Percentiles rank a stretch among this genome's conserved stretches.
phyloP scores from a whole-genome alignment of 2,888 invertebrate genomes.

The Druceiella hillmani region DNA sequence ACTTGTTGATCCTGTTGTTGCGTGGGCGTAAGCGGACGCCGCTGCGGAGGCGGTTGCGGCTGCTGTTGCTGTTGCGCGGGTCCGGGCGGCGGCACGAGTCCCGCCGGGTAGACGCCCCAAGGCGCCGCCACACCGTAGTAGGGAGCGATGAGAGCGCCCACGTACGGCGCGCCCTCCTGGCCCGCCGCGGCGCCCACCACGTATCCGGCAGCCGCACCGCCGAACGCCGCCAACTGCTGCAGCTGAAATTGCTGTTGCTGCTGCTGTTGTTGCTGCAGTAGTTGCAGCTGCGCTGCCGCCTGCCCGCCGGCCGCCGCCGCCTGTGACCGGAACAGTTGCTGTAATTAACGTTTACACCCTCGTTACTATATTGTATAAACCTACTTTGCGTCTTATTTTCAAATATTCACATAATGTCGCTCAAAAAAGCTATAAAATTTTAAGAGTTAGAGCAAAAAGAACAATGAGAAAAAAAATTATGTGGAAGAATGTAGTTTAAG shows the following conservation, averaged over 20 bases:
- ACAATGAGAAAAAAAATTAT: too few relatives aligned
- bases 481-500: too few relatives aligned
- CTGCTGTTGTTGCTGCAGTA: constrained; percentile 67
- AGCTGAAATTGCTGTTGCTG: constrained; percentile 73
- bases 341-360: constrained; percentile 46
- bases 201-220: constrained; percentile 76
- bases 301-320: constrained; percentile 63
- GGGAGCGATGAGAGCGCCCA: constrained; percentile 75
- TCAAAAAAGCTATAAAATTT: too few relatives aligned
- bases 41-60: constrained; percentile 62
- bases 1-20: constrained; percentile 63
- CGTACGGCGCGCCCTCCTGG: constrained; percentile 65
- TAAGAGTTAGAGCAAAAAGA: too few relatives aligned
- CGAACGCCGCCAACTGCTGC: constrained; percentile 70
- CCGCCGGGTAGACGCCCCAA: constrained; percentile 84
- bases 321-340: constrained; percentile 88
- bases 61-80: constrained; percentile 59
- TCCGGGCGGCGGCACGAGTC: constrained; percentile 52
- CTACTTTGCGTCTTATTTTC: too few relatives aligned
- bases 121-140: constrained; percentile 89
- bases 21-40: constrained; percentile 76
- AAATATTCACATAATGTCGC: too few relatives aligned
- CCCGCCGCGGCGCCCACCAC: constrained; percentile 81
- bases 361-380: too few relatives aligned
- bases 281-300: constrained; percentile 62